Evolutionary conservation across 2,888 invertebrate species (phyloP).

Genomic region (Nemapogon koenigi): DNA sequence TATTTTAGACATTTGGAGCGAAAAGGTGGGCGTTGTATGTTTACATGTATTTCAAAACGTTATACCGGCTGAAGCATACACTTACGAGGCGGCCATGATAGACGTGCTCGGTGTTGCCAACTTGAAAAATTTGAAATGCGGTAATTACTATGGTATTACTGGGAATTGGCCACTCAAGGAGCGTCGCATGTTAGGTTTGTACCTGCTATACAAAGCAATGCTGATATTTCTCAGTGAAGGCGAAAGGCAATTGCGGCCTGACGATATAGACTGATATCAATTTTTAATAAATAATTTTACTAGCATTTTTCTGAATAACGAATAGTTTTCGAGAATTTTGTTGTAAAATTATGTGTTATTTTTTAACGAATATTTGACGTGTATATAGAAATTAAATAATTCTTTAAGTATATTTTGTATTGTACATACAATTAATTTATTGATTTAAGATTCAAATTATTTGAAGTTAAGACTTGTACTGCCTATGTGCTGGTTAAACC

Average conservation of each 20-base stretch:
- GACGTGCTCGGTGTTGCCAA: constrained; percentile 80
- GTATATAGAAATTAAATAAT: neutral
- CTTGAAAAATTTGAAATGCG: constrained; percentile 79
- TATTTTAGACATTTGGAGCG: constrained; percentile 89
- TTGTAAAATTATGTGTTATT: neutral
- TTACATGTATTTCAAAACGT: constrained; percentile 91
- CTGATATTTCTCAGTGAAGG: constrained; percentile 86
- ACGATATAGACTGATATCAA: constrained; percentile 63
- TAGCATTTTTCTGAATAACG: neutral
- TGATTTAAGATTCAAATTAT: too few relatives aligned
- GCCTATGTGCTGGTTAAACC: too few relatives aligned
- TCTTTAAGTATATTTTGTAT: neutral
- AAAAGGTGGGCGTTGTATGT: constrained; percentile 85
- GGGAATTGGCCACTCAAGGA: constrained; percentile 76
- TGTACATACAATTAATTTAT: neutral
- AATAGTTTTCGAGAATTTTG: neutral
- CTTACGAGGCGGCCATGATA: constrained; percentile 94
- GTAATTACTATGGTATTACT: constrained; percentile 83
- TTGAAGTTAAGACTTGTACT: too few relatives aligned
- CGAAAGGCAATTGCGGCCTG: constrained; percentile 84
- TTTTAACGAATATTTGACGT: neutral
- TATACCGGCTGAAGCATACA: constrained; percentile 90
- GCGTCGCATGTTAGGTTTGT: constrained; percentile 76
- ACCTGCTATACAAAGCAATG: constrained; percentile 81
- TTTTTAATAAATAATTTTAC: neutral